Evolutionary conservation across 2,113 vertebrate species (phyloP), one percentile per base, ranked within the genome.

Genomic region (Gambusia holbrooki): DNA sequence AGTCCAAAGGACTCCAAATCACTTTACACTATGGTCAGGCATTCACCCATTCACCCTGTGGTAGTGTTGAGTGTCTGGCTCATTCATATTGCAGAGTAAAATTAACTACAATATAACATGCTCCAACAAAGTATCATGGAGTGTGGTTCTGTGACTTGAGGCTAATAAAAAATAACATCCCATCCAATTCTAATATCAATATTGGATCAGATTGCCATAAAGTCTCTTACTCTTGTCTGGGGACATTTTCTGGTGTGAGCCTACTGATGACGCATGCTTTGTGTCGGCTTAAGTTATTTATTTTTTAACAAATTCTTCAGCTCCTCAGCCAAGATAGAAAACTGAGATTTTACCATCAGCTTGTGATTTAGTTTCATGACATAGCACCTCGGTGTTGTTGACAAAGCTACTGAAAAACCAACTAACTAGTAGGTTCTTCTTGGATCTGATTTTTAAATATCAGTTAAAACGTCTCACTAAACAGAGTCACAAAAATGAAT

Each of bases 361-460:
- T 25, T 54, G 48, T 54, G 5, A 15, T 54, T 54, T 54, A 11
- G 9, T 58, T n/a, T 25, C 22, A 58, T 28, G 27, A 19, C 19
- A 54, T 32, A 51, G 27, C 14, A 32, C 10, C 29, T 51, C 5
- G 17, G 9, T 19, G 28, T 5, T 19, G 28, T 5, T 4, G 6
- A 68, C 7, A 30, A 45, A 51, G 66, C 28, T 25, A 4, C 25
- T 12, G 4, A 13, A n/a, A 13, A 25, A 37, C 15, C 33, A 37
- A 37, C 35, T 37, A 37, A 37, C 35, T 70, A 75, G 25, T 51
- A 67, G 69, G 35, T 76, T 73, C 66, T 60, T 64, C 61, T 42
- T 60, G 37, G 28, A 37, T 82, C 35, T 74, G 27, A 74, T 65
- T n/a, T 74, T 35, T 78, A 58, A 79, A 37, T 30, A 19, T n/a